Conservation (phyloP, 2,113 vertebrate genomes). For the Sander lucioperca region DNA sequence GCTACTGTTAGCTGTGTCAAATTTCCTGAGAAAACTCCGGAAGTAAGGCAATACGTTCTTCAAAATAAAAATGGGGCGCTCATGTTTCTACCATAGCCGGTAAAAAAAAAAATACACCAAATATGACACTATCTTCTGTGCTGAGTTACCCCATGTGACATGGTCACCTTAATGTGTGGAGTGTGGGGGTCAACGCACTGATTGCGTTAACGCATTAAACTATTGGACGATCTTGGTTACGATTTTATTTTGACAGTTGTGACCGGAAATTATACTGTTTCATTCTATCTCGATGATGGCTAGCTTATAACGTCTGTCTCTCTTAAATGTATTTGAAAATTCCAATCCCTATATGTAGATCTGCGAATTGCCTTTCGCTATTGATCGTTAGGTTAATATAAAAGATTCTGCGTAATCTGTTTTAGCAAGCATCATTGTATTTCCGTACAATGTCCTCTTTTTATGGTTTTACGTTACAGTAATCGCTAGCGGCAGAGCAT, state of each 20-base stretch:
- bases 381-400: too few relatives aligned
- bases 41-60: background rate
- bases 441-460: background rate
- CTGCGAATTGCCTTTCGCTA: background rate
- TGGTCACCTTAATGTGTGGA: too few relatives aligned
- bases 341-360: accelerated
- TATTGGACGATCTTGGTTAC: too few relatives aligned
- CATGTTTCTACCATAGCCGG: background rate
- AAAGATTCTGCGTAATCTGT: background rate
- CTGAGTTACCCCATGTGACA: too few relatives aligned
- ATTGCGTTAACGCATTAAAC: too few relatives aligned
- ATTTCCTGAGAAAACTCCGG: background rate
- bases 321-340: background rate
- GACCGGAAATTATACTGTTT: background rate
- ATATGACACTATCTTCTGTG: too few relatives aligned
- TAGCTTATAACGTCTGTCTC: background rate
- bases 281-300: accelerated
- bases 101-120: too few relatives aligned
- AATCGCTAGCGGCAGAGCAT: too few relatives aligned
- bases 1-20: background rate
- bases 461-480: background rate
- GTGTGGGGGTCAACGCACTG: too few relatives aligned
- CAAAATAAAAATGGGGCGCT: background rate
- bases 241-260: constrained; percentile 6
- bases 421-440: background rate